Percentiles rank a stretch among this genome's conserved stretches.
These are phyloP conservation scores for Euthynnus affinis DNA, from an alignment of 2,797 vertebrate species.

Conservation along the genomic window DNA sequence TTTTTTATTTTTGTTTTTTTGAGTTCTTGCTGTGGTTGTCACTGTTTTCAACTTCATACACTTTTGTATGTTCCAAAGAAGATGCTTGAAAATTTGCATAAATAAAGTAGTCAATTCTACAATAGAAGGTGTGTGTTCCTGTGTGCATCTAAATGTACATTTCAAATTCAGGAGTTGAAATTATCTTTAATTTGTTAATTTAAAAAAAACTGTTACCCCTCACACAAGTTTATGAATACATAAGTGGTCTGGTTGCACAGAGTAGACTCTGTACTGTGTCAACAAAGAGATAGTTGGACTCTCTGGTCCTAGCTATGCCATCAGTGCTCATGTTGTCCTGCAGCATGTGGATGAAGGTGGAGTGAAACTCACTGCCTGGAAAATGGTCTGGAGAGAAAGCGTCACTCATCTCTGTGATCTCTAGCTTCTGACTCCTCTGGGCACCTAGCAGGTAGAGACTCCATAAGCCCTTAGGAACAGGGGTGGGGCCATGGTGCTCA, in stretches of 20 bases:
- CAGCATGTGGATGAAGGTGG: slow-evolving; percentile 92
- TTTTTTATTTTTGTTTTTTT: slow-evolving; percentile 43
- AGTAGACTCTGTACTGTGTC: slow-evolving; percentile 87
- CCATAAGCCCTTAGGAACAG: slow-evolving; percentile 73
- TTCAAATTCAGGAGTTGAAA: neutral
- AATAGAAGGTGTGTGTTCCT: slow-evolving; percentile 19
- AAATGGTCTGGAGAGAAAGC: slow-evolving; percentile 85
- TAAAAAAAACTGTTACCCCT: neutral
- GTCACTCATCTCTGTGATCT: slow-evolving; percentile 84
- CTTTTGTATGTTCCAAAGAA: slow-evolving; percentile 84
- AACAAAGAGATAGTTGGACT: slow-evolving; percentile 76
- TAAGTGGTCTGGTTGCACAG: slow-evolving; percentile 86
- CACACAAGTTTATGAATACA: slow-evolving; percentile 69
- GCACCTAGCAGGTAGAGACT: slow-evolving; percentile 87
- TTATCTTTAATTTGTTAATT: neutral
- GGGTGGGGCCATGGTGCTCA: slow-evolving; percentile 76
- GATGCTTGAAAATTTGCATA: slow-evolving; percentile 81
- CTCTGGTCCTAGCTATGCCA: slow-evolving; percentile 67
- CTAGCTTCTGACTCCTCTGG: slow-evolving; percentile 86
- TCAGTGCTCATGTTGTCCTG: slow-evolving; percentile 83
- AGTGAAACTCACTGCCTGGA: slow-evolving; percentile 89
- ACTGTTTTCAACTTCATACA: slow-evolving; percentile 73
- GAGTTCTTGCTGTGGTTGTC: slow-evolving; percentile 78
- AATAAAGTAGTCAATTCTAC: slow-evolving; percentile 86
- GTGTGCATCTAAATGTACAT: neutral